phyloP scores from a whole-genome alignment of 2,113 vertebrate genomes.

The Dromas ardeola region DNA sequence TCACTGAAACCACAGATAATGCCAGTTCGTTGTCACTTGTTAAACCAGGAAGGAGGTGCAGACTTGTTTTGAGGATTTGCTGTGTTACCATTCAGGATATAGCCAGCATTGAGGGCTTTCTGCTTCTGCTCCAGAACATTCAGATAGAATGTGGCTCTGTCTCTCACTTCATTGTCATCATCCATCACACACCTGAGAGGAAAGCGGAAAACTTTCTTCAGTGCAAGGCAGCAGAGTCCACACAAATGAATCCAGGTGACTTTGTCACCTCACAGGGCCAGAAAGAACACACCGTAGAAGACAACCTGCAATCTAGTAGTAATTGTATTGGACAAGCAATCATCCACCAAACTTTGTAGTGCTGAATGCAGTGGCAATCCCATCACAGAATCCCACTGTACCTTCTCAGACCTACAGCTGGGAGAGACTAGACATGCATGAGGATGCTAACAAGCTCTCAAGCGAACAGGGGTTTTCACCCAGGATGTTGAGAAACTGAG shows the following conservation, averaged over 20 bases:
- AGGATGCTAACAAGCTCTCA: neutral
- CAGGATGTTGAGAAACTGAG: neutral
- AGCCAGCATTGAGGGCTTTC: constrained; percentile 81
- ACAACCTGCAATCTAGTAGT: neutral
- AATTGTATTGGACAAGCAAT: neutral
- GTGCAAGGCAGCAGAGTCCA: neutral
- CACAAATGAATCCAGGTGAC: neutral
- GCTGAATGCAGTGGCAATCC: neutral
- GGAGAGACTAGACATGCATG: neutral
- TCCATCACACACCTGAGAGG: constrained; percentile 82
- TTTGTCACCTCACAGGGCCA: neutral
- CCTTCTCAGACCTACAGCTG: neutral
- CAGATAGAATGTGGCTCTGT: constrained; percentile 83
- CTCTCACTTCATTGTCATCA: constrained; percentile 83
- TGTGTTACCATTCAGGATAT: constrained; percentile 80
- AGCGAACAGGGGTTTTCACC: neutral
- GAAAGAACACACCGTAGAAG: neutral
- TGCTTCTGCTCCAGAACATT: constrained; percentile 82
- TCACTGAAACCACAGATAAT: neutral
- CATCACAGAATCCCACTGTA: neutral
- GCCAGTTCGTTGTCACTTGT: neutral
- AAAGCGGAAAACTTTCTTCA: neutral
- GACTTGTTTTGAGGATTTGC: neutral
- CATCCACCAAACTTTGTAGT: neutral
- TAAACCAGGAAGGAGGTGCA: neutral